Evolutionary conservation across 2,797 vertebrate species (phyloP).

Genomic region (Champsocephalus gunnari): DNA sequence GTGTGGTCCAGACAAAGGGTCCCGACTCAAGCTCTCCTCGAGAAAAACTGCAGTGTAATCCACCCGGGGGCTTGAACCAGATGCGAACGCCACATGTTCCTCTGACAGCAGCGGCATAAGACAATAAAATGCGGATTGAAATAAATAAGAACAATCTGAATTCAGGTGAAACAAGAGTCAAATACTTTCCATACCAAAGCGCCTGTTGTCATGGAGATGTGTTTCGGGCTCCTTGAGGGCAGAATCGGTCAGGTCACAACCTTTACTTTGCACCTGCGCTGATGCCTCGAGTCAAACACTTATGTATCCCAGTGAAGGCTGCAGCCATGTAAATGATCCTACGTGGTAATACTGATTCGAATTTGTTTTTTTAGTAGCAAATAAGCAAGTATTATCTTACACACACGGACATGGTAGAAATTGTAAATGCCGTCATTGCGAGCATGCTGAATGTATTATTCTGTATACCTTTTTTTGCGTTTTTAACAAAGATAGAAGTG

Average conservation of each 20-base stretch:
- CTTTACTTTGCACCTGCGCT: slow-evolving; percentile 1
- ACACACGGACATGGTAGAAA: too few relatives aligned
- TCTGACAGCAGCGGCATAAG: not conserved
- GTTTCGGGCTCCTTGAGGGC: slow-evolving; percentile 1
- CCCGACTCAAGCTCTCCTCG: not conserved
- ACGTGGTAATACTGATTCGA: not conserved
- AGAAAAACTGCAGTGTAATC: not conserved
- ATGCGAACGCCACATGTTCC: slow-evolving; percentile 11
- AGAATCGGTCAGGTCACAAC: slow-evolving; percentile 5
- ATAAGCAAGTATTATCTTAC: too few relatives aligned
- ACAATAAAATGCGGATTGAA: not conserved
- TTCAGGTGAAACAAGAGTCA: slow-evolving; percentile 11
- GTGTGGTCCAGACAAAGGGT: not conserved
- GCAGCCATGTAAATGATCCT: not conserved
- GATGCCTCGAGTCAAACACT: not conserved
- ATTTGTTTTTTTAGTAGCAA: not conserved
- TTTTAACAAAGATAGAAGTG: too few relatives aligned
- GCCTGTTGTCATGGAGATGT: not conserved
- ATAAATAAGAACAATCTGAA: not conserved
- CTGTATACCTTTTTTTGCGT: too few relatives aligned
- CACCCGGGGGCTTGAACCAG: slow-evolving; percentile 7
- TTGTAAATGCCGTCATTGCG: too few relatives aligned
- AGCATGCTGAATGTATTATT: too few relatives aligned
- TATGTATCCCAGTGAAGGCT: not conserved
- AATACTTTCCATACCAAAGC: slow-evolving; percentile 12